Base-by-base conservation (phyloP, 1,140 invertebrate species). In the Myzus persicae region DNA sequence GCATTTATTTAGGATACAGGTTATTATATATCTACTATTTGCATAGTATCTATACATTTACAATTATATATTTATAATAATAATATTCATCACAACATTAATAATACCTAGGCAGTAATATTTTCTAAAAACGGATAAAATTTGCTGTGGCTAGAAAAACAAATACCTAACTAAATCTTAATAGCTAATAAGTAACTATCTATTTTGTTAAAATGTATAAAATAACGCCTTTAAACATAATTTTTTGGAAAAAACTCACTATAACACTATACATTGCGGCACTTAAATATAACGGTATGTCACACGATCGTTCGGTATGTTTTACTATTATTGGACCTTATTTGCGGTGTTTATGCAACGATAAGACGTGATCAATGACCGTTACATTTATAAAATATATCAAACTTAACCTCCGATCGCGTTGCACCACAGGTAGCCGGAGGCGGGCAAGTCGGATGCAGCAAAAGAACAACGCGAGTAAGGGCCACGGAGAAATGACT, bases 371-470 rank as follows among this genome's bases (percentile, higher is more conserved):
- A n/a, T n/a, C 38, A 40, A 82, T 82, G 81, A 40, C 8, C 8
- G 5, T 36, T 24, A 24, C 8, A 40, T 31, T 42, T 40, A 26
- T 84, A 42, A 24, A 42, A 44, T 44, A 5, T 82, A 0, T 8
- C 22, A 9, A 84, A 9, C 36, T 42, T 84, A 84, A 84, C 22
- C 8, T 24, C 3, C 8, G 9, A 40, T 90, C 24, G 18, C 14
- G 24, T 90, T 90, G 11, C 26, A 38, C 18, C 11, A 44, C 54
- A 93, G 91, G 46, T 54, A 93, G 36, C 46, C 91, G 91, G 24
- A 51, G 81, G 24, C 91, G 91, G 91, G 46, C 91, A 9, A 93
- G 81, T 51, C 46, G 91, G 24, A 48, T 85, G 36, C 91, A 93
- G 6, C 67, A 82, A 40, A 93, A 93, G 81, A 93, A 40, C 44